A percentile compares a stretch with the other conserved stretches of the same genome.
phyloP scores from a whole-genome alignment of 1,140 invertebrate species.

The Polypedilum pembai region DNA sequence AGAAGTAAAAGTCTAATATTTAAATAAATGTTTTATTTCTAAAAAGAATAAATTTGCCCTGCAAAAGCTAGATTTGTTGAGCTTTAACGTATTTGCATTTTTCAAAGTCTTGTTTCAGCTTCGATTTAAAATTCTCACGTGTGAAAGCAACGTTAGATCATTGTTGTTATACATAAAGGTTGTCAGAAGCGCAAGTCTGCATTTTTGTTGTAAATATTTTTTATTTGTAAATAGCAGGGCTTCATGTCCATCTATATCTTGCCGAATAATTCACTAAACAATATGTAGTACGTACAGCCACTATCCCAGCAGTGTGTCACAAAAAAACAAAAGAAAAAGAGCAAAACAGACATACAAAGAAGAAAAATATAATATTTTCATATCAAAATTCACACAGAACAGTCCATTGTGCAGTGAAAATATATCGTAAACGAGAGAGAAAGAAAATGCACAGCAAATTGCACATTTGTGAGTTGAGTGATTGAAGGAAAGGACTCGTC shows the following conservation, averaged over 20 bases:
- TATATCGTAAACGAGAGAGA: not conserved
- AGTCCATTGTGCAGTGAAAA: not conserved
- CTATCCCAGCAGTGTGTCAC: not conserved
- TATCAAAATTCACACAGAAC: not conserved
- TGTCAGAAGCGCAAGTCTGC: not conserved
- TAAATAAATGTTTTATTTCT: no score
- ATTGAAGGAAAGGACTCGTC: not conserved
- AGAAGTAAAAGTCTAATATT: no score
- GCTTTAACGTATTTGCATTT: no score
- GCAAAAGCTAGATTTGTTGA: no score
- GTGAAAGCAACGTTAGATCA: no score
- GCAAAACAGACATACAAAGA: not conserved
- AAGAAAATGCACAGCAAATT: not conserved
- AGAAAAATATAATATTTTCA: not conserved
- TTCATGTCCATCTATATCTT: not conserved
- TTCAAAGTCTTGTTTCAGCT: no score
- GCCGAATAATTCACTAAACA: not conserved
- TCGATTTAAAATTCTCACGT: no score
- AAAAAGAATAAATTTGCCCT: no score
- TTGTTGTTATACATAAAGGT: not conserved
- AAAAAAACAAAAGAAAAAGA: not conserved
- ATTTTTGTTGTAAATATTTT: not conserved
- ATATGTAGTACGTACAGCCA: not conserved
- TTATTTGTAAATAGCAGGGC: constrained; percentile 17
- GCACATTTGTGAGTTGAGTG: not conserved